Evolutionary conservation across 2,888 invertebrate genomes (phyloP).

Genomic region (Orthonychiurus folsomi): DNA sequence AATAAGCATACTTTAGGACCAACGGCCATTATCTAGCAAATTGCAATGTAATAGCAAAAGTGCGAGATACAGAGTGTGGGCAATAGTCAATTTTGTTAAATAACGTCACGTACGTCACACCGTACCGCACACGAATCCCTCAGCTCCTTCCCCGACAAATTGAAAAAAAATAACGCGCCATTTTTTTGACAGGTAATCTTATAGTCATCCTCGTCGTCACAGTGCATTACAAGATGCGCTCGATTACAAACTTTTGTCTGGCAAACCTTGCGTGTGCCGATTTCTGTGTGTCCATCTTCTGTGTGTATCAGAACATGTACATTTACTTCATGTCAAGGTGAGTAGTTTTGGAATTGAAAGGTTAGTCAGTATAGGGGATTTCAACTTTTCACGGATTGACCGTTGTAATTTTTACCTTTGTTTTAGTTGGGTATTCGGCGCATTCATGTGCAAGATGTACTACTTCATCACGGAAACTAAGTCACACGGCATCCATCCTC

Average conservation of each 20-base stretch:
- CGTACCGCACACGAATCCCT: too few relatives aligned
- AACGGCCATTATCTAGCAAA: too few relatives aligned
- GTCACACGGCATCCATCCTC: slow-evolving; percentile 82
- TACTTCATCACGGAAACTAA: slow-evolving; percentile 78
- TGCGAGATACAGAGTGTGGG: too few relatives aligned
- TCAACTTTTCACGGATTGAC: neutral
- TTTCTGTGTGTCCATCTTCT: slow-evolving; percentile 84
- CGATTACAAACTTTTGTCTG: slow-evolving; percentile 83
- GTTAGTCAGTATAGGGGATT: neutral
- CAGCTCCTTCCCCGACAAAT: too few relatives aligned
- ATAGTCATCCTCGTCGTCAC: slow-evolving; percentile 77
- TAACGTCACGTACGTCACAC: too few relatives aligned
- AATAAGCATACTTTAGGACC: too few relatives aligned
- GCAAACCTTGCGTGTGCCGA: slow-evolving; percentile 85
- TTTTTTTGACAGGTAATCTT: slow-evolving; percentile 30
- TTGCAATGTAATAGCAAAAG: too few relatives aligned
- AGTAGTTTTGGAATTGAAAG: neutral
- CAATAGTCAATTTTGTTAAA: too few relatives aligned
- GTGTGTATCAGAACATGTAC: slow-evolving; percentile 78
- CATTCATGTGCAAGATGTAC: slow-evolving; percentile 81
- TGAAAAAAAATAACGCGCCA: too few relatives aligned
- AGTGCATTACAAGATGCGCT: slow-evolving; percentile 67
- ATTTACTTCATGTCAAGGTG: slow-evolving; percentile 53
- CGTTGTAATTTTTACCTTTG: slow-evolving; percentile 9
- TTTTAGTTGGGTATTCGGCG: slow-evolving; percentile 71